Percentiles rank a stretch among this genome's conserved stretches.
Conservation (phyloP, 2,888 invertebrate species). For the Harpalus rubripes region DNA sequence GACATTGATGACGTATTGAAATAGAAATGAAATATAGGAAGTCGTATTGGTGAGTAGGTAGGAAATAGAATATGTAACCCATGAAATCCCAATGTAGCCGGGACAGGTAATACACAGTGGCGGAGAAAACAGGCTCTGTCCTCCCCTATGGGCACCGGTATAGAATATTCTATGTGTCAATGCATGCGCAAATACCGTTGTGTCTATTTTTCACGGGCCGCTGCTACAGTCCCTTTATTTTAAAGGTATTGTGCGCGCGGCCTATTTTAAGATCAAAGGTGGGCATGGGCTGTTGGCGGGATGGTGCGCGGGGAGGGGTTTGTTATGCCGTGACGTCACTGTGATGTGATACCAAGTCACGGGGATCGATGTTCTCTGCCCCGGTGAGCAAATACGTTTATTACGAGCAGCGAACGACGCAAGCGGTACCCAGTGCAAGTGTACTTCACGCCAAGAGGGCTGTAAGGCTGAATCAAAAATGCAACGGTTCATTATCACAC, state of each 20-base stretch:
- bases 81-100: constrained; percentile 41
- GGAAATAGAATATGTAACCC: not conserved
- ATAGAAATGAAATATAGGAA: constrained; percentile 10
- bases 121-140: not conserved
- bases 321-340: constrained; percentile 66
- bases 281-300: constrained; percentile 34
- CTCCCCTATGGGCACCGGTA: constrained; percentile 21
- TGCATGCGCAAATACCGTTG: constrained; percentile 61
- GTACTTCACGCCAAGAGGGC: constrained; percentile 20
- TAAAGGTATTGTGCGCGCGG: constrained; percentile 59
- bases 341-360: constrained; percentile 66
- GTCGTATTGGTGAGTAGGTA: not conserved
- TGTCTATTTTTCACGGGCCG: constrained; percentile 63
- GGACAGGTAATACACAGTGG: constrained; percentile 15
- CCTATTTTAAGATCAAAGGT: constrained; percentile 68
- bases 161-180: constrained; percentile 64
- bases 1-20: not conserved
- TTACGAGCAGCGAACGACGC: constrained; percentile 57
- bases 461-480: constrained; percentile 22
- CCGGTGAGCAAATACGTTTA: constrained; percentile 67
- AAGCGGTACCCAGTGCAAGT: constrained; percentile 26
- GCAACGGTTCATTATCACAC: constrained; percentile 42
- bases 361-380: constrained; percentile 66
- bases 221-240: constrained; percentile 64
- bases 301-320: constrained; percentile 23